Evolutionary conservation across 2,888 invertebrate genomes (phyloP), one percentile per base, ranked within the genome.

Genomic region (Sturmia bella): DNA sequence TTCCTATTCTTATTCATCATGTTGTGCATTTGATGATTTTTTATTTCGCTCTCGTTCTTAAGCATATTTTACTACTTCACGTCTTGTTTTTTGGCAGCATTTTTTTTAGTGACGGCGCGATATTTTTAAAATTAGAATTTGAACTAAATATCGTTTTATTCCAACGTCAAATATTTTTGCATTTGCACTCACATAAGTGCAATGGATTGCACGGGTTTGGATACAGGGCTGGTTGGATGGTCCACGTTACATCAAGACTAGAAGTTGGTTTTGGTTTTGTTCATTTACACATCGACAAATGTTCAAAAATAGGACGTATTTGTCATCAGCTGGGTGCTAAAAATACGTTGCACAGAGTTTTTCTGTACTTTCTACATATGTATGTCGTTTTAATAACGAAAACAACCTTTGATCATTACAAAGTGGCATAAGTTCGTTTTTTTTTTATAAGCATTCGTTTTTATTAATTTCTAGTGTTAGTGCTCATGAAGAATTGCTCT

Each of bases 51-150:
- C 43, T 32, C 32, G 19, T 52, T 63, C 41, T 48, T 17, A 39
- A 70, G 21, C 13, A 57, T 45, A 39, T 48, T 56, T 57, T 39
- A 39, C 43, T 50, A 21, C 32, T 39, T 27, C 41, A 43, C 48
- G 54, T 66, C 52, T 48, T 77, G 75, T 79, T 82, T 64, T 32
- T 69, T 54, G 52, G 83, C 84, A 85, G 84, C 86, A 86, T 85
- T 87, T 87, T 84, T 85, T 85, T 43, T 43, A 56, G 87, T 82
- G 5, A 32, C 84, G 86, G 84, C 86, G 85, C 86, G 84, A 85
- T 81, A 87, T 87, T 70, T 72, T 88, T 88, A 88, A 87, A 87
- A 86, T 84, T 88, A 88, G 88, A 86, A 88, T 89, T 87, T 89
- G 88, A 89, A 88, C 88, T 86, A 88, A 88, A 88, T 89, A 88